Conservation (phyloP, 2,797 vertebrate genomes). For the Florisuga fusca region DNA sequence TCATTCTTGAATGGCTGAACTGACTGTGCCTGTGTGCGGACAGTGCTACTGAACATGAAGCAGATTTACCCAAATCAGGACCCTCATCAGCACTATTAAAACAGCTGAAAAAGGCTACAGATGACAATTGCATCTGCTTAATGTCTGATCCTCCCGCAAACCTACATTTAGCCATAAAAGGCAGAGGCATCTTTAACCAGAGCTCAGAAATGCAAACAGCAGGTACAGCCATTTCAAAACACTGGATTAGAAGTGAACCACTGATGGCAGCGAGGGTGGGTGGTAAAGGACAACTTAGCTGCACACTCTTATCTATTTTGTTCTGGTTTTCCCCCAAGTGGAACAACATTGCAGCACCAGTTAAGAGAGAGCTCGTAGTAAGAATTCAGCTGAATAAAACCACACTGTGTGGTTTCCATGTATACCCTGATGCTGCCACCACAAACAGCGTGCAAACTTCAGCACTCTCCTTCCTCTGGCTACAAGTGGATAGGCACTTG, state of each 20-base stretch:
- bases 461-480: conserved; percentile 48
- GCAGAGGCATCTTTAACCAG: not conserved
- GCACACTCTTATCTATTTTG: not conserved
- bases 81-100: not conserved
- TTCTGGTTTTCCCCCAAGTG: not conserved
- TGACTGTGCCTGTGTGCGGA: not conserved
- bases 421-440: conserved; percentile 76
- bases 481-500: conserved; percentile 4
- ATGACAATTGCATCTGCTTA: not conserved
- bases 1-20: not conserved
- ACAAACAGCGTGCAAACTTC: conserved; percentile 64
- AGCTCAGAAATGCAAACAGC: not conserved
- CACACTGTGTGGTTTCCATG: conserved; percentile 71
- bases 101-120: not conserved
- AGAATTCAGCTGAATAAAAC: not conserved
- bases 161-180: not conserved
- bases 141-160: not conserved
- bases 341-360: not conserved
- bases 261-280: not conserved
- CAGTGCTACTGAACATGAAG: not conserved
- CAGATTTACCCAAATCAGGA: not conserved
- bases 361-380: not conserved
- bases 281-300: not conserved
- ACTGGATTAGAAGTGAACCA: not conserved
- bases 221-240: not conserved